Base-by-base conservation (phyloP, 2,113 vertebrate species). In the Brachypteracias leptosomus region DNA sequence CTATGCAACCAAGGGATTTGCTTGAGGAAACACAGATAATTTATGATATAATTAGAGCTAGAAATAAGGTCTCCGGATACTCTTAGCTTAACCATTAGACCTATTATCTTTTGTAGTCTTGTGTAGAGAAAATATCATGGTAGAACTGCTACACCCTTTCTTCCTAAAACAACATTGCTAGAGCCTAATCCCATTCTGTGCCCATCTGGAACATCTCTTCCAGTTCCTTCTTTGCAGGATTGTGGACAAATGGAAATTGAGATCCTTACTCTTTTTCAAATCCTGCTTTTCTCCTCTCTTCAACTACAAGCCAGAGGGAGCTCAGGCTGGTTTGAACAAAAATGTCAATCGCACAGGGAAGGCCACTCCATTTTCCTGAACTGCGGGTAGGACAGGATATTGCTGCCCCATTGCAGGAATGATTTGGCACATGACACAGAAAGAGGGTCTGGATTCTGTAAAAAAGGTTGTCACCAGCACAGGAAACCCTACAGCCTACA, bases 41-140 rank as follows among this genome's bases (percentile, higher is more conserved):
- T 95, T 92, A 87, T 79, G 57, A 94, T 81, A 95, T 79, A 97
- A 95, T 93, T 95, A 95, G 89, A 76, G 73, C 86, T 96, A 89
- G 91, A 95, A 95, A 90, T 55, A 92, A 95, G 61, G 59, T 95
- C 73, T 95, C 74, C 49, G 72, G 70, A 78, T 72, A 74, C 33
- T 91, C 66, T 62, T 57, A 61, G 52, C 49, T 86, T 94, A 92
- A 89, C 87, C 77, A 49, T 82, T 85, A 92, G 78, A 83, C 66
- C 58, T 90, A 61, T 90, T 93, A 76, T 76, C 26, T 85, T 49
- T 85, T 62, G 72, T 51, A 88, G 44, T 49, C 52, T 87, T 31
- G 18, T 9, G 22, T 1, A 91, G 44, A 57, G 61, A 85, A 91
- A 82, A 87, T 78, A 84, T 10, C 24, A 52, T 2, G 4, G 57